Percentiles rank a stretch among this genome's conserved stretches.
phyloP scores from a whole-genome alignment of 2,888 invertebrate genomes.

The Pelosia muscerda region DNA sequence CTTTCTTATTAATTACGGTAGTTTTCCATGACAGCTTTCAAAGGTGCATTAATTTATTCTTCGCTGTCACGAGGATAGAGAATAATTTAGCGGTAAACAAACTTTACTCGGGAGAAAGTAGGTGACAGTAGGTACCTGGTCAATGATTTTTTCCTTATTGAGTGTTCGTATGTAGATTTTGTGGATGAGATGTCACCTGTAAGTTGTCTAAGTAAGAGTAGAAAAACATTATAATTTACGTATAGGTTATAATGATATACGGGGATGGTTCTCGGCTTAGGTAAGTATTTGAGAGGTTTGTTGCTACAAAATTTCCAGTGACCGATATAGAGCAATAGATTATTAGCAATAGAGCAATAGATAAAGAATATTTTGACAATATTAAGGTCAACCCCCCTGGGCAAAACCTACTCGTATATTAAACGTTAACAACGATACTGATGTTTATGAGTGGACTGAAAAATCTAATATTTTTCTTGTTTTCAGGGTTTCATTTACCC shows the following conservation, averaged over 20 bases:
- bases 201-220: too few species aligned
- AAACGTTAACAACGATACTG: too few species aligned
- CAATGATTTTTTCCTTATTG: background rate
- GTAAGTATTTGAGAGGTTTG: background rate
- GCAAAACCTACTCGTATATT: too few species aligned
- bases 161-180: background rate
- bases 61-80: background rate
- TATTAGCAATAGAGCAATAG: too few species aligned
- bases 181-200: too few species aligned
- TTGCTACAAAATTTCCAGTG: background rate
- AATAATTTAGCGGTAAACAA: constrained; percentile 6
- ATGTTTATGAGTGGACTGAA: too few species aligned
- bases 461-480: background rate
- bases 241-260: background rate
- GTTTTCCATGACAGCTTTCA: constrained; percentile 13
- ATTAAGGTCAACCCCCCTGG: too few species aligned
- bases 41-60: background rate
- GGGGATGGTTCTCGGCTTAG: background rate
- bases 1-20: constrained; percentile 5
- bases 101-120: constrained; percentile 11
- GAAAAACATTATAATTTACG: too few species aligned
- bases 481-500: constrained; percentile 88
- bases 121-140: background rate
- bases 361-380: too few species aligned
- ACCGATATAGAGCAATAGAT: too few species aligned